Base-by-base conservation (phyloP, 2,113 vertebrate genomes). In the Oceanodroma tethys region DNA sequence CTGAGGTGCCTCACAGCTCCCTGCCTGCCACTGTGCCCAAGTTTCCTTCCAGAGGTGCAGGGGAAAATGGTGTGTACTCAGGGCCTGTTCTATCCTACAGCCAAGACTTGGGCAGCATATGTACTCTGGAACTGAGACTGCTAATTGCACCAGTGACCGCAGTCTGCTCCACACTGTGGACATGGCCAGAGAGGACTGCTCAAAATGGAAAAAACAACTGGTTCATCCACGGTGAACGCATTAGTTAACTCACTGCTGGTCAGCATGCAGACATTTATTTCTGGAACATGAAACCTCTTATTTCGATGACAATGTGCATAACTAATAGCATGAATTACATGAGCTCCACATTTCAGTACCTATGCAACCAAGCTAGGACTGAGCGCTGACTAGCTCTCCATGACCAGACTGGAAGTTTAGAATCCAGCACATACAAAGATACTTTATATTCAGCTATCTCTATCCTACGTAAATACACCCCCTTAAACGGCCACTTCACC, bases 261-360 rank as follows among this genome's bases (percentile, higher is more conserved):
- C 59, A 91, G 59, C n/a, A 32, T 8, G 9, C 21, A 86, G 25
- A 29, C 23, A 16, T 30, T 47, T 2, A 1, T 60, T 95, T 80
- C 70, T 72, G 14, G 9, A 63, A 68, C 29, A 23, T 7, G 16
- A 87, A 18, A 63, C 59, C 52, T 72, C 3, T 0, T 32, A n/a
- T 45, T 85, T 56, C 0, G 0, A 11, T 50, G 38, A 45, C 36
- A 55, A 45, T 0, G 3, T 42, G 42, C 11, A 11, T 55, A 89
- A 86, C 15, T 86, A 53, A 63, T 2, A 36, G 10, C 4, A 19
- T 18, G 15, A 79, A 67, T 42, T 55, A 73, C 4, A 1, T 0
- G 14, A 86, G n/a, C 38, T 62, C 71, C 56, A 52, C 21, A 10
- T 59, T 81, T 92, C 43, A 42, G 70, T 55, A 53, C 50, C n/a